Base-by-base conservation (phyloP, 2,113 vertebrate genomes). In the Artemisiospiza belli region DNA sequence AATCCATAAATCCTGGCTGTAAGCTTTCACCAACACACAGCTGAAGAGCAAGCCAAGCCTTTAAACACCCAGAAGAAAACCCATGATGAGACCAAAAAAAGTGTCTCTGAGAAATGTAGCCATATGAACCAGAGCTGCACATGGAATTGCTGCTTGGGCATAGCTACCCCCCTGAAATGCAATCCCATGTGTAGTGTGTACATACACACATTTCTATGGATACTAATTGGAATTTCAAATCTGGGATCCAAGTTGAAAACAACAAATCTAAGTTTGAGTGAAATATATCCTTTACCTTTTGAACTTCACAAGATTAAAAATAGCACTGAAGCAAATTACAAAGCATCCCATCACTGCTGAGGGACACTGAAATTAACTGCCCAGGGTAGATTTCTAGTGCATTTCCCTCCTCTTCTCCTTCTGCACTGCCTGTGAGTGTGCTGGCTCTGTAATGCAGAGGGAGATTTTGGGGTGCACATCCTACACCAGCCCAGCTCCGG, bases 1-100 rank as follows among this genome's bases (percentile, higher is more conserved):
- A 76, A 89, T 79, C 93, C 67, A 80, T 90, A 90, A 90, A 94
- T 83, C 75, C 63, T 61, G 35, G 31, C 87, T 61, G 6, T 58
- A 35, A 2, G 3, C 76, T 68, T 63, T 57, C 63, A 54, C 81
- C 55, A 82, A 19, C 19, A 75, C 35, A 31, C 23, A 80, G 63
- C 78, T 93, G 37, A 77, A 77, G 90, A 86, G 21, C 30, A 80
- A 43, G 21, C 11, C 57, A 58, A 46, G 35, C 2, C 0, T 80
- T 77, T 77, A 61, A 90, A 74, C 0, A 2, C 5, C 24, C 43
- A 83, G 90, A 66, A 63, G 51, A 87, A 91, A 92, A 54, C 9
- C 24, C 39, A 57, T 3, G 15, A 44, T 47, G 39, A 76, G 31
- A 52, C 44, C 44, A 44, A 73, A 91, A 91, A 78, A 73, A 33